phyloP scores from a whole-genome alignment of 92 coral and sea anemone species.

The Palythoa caribaeorum region DNA sequence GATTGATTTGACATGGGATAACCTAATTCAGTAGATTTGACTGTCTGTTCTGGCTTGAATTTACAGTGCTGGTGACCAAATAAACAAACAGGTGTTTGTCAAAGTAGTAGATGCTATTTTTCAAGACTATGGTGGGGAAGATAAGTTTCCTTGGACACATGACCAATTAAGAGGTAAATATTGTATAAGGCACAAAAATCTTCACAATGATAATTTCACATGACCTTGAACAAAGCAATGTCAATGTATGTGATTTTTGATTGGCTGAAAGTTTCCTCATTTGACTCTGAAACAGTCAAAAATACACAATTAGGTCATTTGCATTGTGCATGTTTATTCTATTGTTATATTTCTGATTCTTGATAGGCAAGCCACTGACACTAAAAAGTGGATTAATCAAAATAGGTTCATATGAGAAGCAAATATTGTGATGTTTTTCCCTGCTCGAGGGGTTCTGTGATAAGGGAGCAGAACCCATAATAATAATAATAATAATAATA shows the following conservation, averaged over 20 bases:
- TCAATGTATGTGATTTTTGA: no score
- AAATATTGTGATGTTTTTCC: neutral
- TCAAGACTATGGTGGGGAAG: neutral
- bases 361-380: no score
- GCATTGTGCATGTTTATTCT: neutral
- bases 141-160: no score
- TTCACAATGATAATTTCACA: no score
- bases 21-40: constrained; percentile 3
- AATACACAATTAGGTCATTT: no score
- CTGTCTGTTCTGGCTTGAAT: constrained; percentile 10
- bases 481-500: no score
- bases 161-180: no score
- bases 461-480: neutral
- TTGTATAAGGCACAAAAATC: no score
- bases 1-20: neutral
- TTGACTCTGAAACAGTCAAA: no score
- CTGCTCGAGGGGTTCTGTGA: neutral
- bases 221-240: no score
- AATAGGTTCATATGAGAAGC: constrained; percentile 7
- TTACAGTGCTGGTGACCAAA: constrained; percentile 17
- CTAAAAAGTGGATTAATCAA: neutral
- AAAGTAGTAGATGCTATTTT: neutral
- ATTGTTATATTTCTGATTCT: no score
- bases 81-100: constrained; percentile 17
- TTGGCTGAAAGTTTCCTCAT: no score